These are phyloP conservation scores for Aphidius gifuensis DNA, from an alignment of 1,140 invertebrate species.

Conservation along the genomic window DNA sequence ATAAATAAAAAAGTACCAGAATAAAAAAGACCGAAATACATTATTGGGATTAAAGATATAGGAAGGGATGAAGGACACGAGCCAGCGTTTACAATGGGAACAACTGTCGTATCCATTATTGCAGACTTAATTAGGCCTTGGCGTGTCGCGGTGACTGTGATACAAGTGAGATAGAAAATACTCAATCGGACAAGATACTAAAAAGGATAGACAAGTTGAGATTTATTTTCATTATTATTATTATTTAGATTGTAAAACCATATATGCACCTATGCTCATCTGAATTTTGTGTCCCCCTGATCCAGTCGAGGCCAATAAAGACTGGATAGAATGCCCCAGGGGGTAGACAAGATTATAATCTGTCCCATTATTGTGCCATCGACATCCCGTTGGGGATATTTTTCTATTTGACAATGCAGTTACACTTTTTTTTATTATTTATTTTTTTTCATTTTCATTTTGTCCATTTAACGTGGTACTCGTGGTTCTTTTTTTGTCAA, in stretches of 20 bases:
- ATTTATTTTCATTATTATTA: not conserved
- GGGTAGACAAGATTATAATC: conserved; percentile 58
- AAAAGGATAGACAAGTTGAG: conserved; percentile 14
- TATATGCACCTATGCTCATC: conserved; percentile 9
- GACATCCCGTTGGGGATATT: conserved; percentile 52
- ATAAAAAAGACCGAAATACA: conserved; percentile 6
- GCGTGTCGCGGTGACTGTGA: conserved; percentile 34
- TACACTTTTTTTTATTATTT: conserved; percentile 37
- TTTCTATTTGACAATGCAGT: conserved; percentile 52
- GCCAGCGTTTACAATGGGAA: conserved; percentile 30
- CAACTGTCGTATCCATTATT: conserved; percentile 53
- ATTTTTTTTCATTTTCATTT: conserved; percentile 11
- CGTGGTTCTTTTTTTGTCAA: conserved; percentile 14
- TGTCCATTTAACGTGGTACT: conserved; percentile 52
- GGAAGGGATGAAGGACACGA: conserved; percentile 2
- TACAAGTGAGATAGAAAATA: conserved; percentile 20
- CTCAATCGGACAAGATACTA: conserved; percentile 45
- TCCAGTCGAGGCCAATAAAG: conserved; percentile 18
- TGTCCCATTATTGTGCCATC: conserved; percentile 57
- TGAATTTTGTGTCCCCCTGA: conserved; percentile 6
- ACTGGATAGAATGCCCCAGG: conserved; percentile 33
- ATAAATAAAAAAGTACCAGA: conserved; percentile 6
- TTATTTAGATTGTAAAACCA: not conserved
- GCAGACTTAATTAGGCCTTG: conserved; percentile 52
- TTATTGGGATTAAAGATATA: conserved; percentile 1